Evolutionary conservation across 1,140 invertebrate species (phyloP), one percentile per base, ranked within the genome.

Genomic region (Proales similis): DNA sequence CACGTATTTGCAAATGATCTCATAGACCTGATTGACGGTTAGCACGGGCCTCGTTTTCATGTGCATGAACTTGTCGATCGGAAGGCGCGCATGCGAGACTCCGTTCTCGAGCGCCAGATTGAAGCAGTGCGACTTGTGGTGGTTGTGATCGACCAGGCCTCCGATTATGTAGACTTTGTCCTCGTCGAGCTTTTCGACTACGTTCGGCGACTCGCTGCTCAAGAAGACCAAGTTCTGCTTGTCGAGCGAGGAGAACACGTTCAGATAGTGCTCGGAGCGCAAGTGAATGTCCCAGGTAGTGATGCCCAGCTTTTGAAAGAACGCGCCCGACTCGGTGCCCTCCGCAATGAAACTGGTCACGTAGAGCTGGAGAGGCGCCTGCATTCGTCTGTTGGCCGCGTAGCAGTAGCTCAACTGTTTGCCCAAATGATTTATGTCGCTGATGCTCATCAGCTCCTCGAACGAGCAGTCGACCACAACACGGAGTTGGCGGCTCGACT

Each of bases 101-200:
- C 83, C 84, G 71, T 85, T 83, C 70, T 88, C 81, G 38, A 78
- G 66, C 14, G 94, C 92, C 66, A 87, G 77, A 66, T 83, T 81
- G 72, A 87, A 82, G 73, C 89, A 94, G 14, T 92, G 30, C 26
- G 48, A 19, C 39, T 64, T 62, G 42, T 62, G 63, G 22, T 46
- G 39, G 79, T 97, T 97, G 72, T 97, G 93, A 78, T 98, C 94
- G 0, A 98, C 90, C 14, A 98, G 77, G 47, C 92, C 94, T 39
- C 94, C 93, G 75, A 97, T 97, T 36, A 97, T 82, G 70, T 95
- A 96, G 38, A 85, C 81, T 73, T 85, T 86, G 12, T 85, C 80
- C 66, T 88, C 82, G 46, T 78, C 74, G 49, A 83, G 80, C 53
- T 97, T 81, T 32, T 51, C 38, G 7, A 47, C 29, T 2, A 90